Conservation (phyloP, 2,797 vertebrate species). For the Pipistrellus pipistrellus region DNA sequence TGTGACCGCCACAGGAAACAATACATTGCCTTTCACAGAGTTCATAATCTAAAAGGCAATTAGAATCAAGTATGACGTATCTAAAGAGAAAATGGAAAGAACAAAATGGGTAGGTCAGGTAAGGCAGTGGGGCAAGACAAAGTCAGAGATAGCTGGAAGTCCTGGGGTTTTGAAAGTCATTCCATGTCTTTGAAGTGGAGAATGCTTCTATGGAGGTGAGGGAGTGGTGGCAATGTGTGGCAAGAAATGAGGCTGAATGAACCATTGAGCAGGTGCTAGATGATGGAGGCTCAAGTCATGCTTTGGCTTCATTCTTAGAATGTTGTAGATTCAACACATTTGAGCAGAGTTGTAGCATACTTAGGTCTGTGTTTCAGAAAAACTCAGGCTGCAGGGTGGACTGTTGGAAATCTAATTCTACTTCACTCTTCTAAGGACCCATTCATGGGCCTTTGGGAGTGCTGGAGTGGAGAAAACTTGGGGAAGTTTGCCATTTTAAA, state of each 20-base stretch:
- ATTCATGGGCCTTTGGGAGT: background rate
- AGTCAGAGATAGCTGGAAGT: background rate
- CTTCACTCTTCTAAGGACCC: background rate
- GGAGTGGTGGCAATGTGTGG: background rate
- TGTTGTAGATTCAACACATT: background rate
- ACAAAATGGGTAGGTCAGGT: background rate
- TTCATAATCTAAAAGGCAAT: background rate
- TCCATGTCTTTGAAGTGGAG: background rate
- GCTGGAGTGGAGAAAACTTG: too few relatives aligned
- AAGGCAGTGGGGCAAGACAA: background rate
- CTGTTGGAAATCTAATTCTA: background rate
- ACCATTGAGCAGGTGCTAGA: background rate
- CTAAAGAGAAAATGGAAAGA: background rate
- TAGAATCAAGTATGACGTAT: background rate
- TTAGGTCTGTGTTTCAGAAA: slow-evolving; percentile 3
- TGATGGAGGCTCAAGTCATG: background rate
- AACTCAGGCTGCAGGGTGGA: background rate
- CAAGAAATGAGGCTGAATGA: background rate
- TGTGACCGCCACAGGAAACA: slow-evolving; percentile 8
- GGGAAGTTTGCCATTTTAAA: too few relatives aligned
- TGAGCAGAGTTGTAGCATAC: background rate
- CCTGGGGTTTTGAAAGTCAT: background rate
- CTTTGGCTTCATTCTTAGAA: background rate
- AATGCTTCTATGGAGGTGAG: background rate
- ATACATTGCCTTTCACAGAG: background rate